These are phyloP conservation scores for Oscheius sp. DNA, from an alignment of 2,888 invertebrate species.

Conservation along the genomic window DNA sequence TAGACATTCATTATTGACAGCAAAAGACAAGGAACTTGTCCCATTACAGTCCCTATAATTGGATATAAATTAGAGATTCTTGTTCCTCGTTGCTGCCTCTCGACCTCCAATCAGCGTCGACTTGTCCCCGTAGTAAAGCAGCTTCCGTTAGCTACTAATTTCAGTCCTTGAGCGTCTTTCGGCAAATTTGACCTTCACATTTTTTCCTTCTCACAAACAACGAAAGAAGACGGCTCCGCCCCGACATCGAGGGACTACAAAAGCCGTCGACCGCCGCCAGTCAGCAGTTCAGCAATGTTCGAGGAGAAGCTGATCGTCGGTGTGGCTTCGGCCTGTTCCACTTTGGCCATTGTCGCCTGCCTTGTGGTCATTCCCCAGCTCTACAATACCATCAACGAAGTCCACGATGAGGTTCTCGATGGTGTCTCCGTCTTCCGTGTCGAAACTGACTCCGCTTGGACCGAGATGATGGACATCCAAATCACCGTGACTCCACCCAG, in stretches of 20 bases:
- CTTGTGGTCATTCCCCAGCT: conserved; percentile 68
- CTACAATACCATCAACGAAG: conserved; percentile 68
- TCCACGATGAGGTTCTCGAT: conserved; percentile 61
- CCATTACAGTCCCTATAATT: no score
- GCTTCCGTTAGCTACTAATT: conserved; percentile 17
- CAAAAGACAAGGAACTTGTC: no score
- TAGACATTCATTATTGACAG: no score
- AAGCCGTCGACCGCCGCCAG: conserved; percentile 10
- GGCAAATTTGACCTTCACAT: conserved; percentile 20
- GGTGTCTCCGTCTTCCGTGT: conserved; percentile 62
- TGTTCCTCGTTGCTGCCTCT: no score
- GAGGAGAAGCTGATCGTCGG: conserved; percentile 63
- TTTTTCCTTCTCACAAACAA: not conserved
- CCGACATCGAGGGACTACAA: conserved; percentile 40
- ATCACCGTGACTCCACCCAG: no score
- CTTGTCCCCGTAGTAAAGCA: conserved; percentile 22
- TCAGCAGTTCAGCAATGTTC: conserved; percentile 47
- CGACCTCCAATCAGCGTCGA: no score
- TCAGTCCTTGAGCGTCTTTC: conserved; percentile 24
- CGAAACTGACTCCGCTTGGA: conserved; percentile 64
- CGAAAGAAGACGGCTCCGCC: conserved; percentile 9
- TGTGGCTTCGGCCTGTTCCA: conserved; percentile 52
- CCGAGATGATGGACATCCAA: conserved; percentile 65
- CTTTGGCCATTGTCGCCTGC: conserved; percentile 57
- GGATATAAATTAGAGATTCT: no score